A percentile compares a stretch with the other conserved stretches of the same genome.
phyloP scores from a whole-genome alignment of 2,888 invertebrate species.

The Alsophila aescularia region DNA sequence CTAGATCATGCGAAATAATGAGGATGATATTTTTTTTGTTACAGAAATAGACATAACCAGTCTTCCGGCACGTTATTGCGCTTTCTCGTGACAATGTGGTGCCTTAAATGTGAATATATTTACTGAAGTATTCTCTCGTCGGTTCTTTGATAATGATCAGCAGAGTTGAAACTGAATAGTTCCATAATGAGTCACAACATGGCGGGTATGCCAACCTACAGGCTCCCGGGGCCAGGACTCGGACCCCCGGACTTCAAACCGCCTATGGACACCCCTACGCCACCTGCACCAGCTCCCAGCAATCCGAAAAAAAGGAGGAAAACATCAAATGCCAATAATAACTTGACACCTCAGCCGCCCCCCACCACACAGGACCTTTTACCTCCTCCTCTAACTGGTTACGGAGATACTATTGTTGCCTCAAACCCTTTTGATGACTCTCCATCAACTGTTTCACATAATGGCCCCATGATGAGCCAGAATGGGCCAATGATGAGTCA shows the following conservation, averaged over 20 bases:
- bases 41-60: constrained; percentile 78
- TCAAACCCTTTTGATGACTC: constrained; percentile 98
- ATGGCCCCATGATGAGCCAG: constrained; percentile 86
- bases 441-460: constrained; percentile 86
- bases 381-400: constrained; percentile 94
- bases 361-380: constrained; percentile 91
- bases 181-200: constrained; percentile 90
- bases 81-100: constrained; percentile 74
- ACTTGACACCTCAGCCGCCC: constrained; percentile 87
- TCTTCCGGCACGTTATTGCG: constrained; percentile 72
- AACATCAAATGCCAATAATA: constrained; percentile 89
- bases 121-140: constrained; percentile 52
- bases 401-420: constrained; percentile 96
- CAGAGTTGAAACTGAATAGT: constrained; percentile 67
- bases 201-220: constrained; percentile 91
- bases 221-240: constrained; percentile 89
- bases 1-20: not conserved
- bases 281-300: constrained; percentile 90
- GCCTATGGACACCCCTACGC: constrained; percentile 87
- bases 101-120: constrained; percentile 64
- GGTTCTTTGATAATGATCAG: constrained; percentile 66
- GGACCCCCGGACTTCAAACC: constrained; percentile 90
- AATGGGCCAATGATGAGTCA: constrained; percentile 88
- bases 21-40: constrained; percentile 63
- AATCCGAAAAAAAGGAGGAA: constrained; percentile 95